phyloP scores from a whole-genome alignment of 2,888 invertebrate genomes.

The Apamea epomidion region DNA sequence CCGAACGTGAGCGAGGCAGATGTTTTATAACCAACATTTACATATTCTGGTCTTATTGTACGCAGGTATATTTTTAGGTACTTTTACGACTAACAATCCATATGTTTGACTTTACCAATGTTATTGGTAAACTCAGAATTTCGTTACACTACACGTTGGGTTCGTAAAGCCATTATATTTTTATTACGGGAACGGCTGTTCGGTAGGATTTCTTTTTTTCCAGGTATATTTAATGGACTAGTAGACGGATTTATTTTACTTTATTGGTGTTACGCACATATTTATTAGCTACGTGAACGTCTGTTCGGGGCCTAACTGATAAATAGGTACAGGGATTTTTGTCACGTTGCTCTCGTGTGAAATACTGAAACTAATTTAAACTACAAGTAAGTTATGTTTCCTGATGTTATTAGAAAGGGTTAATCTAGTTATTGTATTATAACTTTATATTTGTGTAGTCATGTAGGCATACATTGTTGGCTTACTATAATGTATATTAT shows the following conservation, averaged over 20 bases:
- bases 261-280: constrained; percentile 45
- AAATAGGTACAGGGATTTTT: constrained; percentile 28
- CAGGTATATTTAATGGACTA: constrained; percentile 48
- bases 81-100: constrained; percentile 44
- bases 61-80: constrained; percentile 17
- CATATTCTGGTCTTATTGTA: constrained; percentile 32
- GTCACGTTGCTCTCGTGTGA: constrained; percentile 24
- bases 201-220: constrained; percentile 39
- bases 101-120: constrained; percentile 46
- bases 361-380: constrained; percentile 24
- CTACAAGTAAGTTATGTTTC: constrained; percentile 15
- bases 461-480: not conserved
- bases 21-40: constrained; percentile 36
- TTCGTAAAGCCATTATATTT: constrained; percentile 61
- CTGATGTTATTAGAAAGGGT: not conserved
- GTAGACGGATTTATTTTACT: constrained; percentile 54
- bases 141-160: constrained; percentile 28
- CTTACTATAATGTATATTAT: no score
- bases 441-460: not conserved
- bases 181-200: constrained; percentile 47
- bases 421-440: not conserved
- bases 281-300: constrained; percentile 33
- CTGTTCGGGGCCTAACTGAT: constrained; percentile 26
- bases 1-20: not conserved
- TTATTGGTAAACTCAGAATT: constrained; percentile 51